phyloP scores from a whole-genome alignment of 2,797 vertebrate species.

The Coranthus polyacanthus region DNA sequence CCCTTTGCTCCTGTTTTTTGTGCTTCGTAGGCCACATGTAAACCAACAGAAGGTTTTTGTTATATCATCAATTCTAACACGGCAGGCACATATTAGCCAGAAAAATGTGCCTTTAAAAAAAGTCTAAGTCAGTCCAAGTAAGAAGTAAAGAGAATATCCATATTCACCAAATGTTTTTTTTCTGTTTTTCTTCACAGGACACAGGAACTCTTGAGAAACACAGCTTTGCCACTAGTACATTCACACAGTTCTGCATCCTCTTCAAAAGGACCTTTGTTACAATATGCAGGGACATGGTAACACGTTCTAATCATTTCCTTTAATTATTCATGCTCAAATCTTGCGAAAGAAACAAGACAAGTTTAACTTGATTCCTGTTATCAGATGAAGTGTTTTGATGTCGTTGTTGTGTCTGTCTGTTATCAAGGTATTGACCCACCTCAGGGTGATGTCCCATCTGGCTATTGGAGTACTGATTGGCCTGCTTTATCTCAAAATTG shows the following conservation, averaged over 20 bases:
- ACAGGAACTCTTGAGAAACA: slow-evolving; percentile 94
- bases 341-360: background rate
- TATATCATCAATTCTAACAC: no score
- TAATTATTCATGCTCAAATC: background rate
- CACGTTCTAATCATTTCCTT: background rate
- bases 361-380: background rate
- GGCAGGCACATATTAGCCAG: no score
- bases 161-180: background rate
- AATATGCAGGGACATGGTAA: slow-evolving; percentile 95
- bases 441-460: slow-evolving; percentile 96
- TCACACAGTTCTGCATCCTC: slow-evolving; percentile 97
- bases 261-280: slow-evolving; percentile 96
- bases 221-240: slow-evolving; percentile 94
- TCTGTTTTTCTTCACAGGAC: slow-evolving; percentile 68
- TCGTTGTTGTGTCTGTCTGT: slow-evolving; percentile 26
- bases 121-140: no score
- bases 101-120: no score
- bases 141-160: background rate
- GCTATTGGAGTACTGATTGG: slow-evolving; percentile 95
- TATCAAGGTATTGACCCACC: slow-evolving; percentile 94
- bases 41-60: no score
- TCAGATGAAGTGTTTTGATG: background rate
- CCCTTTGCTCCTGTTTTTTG: slow-evolving; percentile 18
- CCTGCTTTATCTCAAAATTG: slow-evolving; percentile 96
- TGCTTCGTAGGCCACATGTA: slow-evolving; percentile 12